Conservation (phyloP, 2,888 invertebrate species). For the Drosophila mimetica region DNA sequence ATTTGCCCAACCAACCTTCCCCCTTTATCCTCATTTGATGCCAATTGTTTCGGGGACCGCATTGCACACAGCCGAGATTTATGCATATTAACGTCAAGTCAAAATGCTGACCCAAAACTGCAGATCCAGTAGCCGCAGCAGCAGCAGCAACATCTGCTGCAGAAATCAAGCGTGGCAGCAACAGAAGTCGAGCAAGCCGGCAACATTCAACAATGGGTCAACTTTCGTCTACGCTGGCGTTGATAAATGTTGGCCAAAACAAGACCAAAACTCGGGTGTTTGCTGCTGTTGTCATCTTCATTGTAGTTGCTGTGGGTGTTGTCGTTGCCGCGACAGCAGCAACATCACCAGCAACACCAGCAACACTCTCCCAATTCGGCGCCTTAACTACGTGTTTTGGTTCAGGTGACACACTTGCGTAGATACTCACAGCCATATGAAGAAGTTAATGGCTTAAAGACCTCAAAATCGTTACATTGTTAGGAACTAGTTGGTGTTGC, state of each 20-base stretch:
- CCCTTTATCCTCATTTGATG: slow-evolving; percentile 18
- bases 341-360: slow-evolving; percentile 20
- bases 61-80: slow-evolving; percentile 75
- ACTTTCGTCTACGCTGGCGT: slow-evolving; percentile 69
- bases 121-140: slow-evolving; percentile 34
- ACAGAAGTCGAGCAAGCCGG: slow-evolving; percentile 22
- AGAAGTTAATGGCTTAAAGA: slow-evolving; percentile 64
- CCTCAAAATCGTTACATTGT: slow-evolving; percentile 54
- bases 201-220: slow-evolving; percentile 70
- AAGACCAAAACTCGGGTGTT: slow-evolving; percentile 7
- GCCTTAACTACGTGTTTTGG: slow-evolving; percentile 27
- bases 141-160: slow-evolving; percentile 41
- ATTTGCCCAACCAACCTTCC: slow-evolving; percentile 44
- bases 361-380: slow-evolving; percentile 73
- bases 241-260: slow-evolving; percentile 69
- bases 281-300: slow-evolving; percentile 56
- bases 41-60: slow-evolving; percentile 62
- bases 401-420: slow-evolving; percentile 34
- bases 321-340: slow-evolving; percentile 46
- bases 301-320: slow-evolving; percentile 57
- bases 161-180: slow-evolving; percentile 61
- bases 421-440: slow-evolving; percentile 34
- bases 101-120: slow-evolving; percentile 75
- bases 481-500: slow-evolving; percentile 37
- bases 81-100: slow-evolving; percentile 78